Evolutionary conservation across 1,140 invertebrate species (phyloP).

Genomic region (Aphaenogaster rudis): DNA sequence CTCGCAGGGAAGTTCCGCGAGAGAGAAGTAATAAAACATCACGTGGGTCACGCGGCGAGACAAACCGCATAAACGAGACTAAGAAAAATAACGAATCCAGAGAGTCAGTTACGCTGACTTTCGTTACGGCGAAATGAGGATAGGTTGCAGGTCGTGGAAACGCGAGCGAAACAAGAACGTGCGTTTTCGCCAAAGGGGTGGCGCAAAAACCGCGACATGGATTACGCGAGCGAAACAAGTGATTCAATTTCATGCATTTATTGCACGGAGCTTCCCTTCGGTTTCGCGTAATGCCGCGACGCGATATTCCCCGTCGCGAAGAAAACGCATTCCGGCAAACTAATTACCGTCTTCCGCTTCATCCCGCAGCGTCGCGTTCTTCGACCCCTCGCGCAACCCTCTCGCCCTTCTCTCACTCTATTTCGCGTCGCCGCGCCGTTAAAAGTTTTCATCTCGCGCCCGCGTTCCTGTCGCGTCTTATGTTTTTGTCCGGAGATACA

Average conservation of each 20-base stretch:
- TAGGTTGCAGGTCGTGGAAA: neutral
- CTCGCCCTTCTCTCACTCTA: neutral
- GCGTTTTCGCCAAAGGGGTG: neutral
- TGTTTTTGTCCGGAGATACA: conserved; percentile 42
- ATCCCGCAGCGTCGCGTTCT: neutral
- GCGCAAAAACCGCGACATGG: conserved; percentile 1
- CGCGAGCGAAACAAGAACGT: neutral
- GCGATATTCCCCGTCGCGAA: neutral
- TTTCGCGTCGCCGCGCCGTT: neutral
- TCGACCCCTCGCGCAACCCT: neutral
- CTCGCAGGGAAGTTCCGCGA: conserved; percentile 12
- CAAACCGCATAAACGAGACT: neutral
- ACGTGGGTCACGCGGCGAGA: conserved; percentile 6
- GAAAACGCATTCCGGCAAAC: neutral
- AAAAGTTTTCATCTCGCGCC: conserved; percentile 37
- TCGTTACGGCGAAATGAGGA: neutral
- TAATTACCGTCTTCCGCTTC: conserved; percentile 28
- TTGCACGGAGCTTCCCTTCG: conserved; percentile 17
- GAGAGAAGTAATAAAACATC: conserved; percentile 4
- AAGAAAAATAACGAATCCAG: conserved; percentile 17
- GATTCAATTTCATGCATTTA: conserved; percentile 37
- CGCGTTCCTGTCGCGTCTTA: conserved; percentile 12
- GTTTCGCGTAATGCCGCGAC: neutral
- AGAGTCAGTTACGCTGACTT: neutral
- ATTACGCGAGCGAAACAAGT: neutral